phyloP scores from a whole-genome alignment of 2,888 invertebrate genomes.

The Orthosia cruda region DNA sequence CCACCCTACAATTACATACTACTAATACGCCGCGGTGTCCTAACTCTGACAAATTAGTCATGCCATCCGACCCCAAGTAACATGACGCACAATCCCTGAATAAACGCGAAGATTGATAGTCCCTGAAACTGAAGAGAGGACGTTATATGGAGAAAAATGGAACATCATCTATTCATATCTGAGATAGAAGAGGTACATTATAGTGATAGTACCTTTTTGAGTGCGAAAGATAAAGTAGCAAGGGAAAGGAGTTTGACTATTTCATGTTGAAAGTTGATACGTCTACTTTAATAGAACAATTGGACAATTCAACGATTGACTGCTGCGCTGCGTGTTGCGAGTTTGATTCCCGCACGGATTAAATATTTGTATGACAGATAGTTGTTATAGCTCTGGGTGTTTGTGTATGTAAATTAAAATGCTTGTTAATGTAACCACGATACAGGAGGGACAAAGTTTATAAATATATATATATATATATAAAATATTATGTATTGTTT shows the following conservation, averaged over 20 bases:
- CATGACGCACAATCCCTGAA: constrained; percentile 44
- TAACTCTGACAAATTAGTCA: constrained; percentile 47
- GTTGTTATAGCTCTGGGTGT: too few relatives aligned
- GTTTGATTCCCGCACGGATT: too few relatives aligned
- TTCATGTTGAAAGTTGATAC: background rate
- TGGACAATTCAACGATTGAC: too few relatives aligned
- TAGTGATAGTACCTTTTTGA: constrained; percentile 21
- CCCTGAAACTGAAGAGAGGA: constrained; percentile 34
- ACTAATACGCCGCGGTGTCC: background rate
- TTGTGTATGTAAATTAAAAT: too few relatives aligned
- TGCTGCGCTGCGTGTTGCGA: too few relatives aligned
- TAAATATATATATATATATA: too few relatives aligned
- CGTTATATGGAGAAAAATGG: constrained; percentile 52
- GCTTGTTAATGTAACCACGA: too few relatives aligned
- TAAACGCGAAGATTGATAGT: constrained; percentile 54
- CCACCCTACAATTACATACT: constrained; percentile 6
- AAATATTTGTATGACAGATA: too few relatives aligned
- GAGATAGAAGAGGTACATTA: constrained; percentile 6
- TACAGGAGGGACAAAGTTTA: too few relatives aligned
- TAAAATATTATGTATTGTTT: too few relatives aligned
- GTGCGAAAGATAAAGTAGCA: background rate
- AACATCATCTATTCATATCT: constrained; percentile 45
- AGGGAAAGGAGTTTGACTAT: background rate
- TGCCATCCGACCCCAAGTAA: constrained; percentile 41
- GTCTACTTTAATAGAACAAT: background rate